Base-by-base conservation (phyloP, 2,888 invertebrate species). In the Autographa pulchrina region DNA sequence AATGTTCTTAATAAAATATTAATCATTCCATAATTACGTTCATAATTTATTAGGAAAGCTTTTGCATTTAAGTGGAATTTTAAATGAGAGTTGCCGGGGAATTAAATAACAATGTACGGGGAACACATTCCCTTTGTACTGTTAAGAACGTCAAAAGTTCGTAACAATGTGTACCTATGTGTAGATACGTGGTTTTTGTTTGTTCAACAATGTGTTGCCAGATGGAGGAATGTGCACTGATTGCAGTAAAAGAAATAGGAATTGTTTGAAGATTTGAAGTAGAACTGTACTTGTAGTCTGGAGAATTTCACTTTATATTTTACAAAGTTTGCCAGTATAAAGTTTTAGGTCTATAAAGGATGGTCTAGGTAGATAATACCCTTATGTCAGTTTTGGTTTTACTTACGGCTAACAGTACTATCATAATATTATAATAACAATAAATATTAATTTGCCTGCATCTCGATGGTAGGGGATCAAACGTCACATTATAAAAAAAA, bases 71-170 rank as follows among this genome's bases (percentile, higher is more conserved):
- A 25, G 20, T 5, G 25, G 20, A 4, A 56, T 56, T 56, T 56
- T 20, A 56, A 56, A 25, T 20, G 54, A 56, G 54, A 56, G 25
- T 25, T 14, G 20, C 13, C 62, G 32, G 18, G 65, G 61, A 70
- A 74, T 77, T 62, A 67, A 66, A 75, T 72, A 70, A 72, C 78
- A 81, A 75, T 62, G 72, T 75, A 70, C 58, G 43, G 58, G 59
- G 60, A 65, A 75, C 64, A 62, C 38, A 61, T 41, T 68, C 73
- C 56, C 73, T 80, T 79, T 78, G 72, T 80, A 69, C 65, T 73
- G 68, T 69, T 74, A 74, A 73, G 62, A 62, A 72, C 68, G 61
- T 71, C 64, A 67, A 65, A 78, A 82, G 48, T 70, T 78, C 43
- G 56, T 68, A 66, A 70, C 35, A 70, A 59, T 16, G 56, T n/a